Evolutionary conservation across 1,140 invertebrate species (phyloP), one percentile per base, ranked within the genome.

Genomic region (Drosophila ercepeae): DNA sequence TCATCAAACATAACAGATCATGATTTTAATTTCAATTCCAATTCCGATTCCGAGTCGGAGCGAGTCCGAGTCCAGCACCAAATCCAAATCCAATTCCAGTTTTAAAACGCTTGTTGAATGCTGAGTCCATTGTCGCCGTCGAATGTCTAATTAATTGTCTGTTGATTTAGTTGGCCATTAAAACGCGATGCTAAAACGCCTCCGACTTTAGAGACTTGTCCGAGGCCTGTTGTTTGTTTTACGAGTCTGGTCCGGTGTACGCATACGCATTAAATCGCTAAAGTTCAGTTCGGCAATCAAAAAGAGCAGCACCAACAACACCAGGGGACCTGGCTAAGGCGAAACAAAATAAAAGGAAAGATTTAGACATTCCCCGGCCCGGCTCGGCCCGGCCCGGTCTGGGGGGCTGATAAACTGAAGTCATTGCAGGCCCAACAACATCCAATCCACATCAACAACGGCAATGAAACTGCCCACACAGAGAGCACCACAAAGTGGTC

Each of bases 401-500:
- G 46, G 44, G 63, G 42, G 41, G 65, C 77, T 75, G 82, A 88
- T 82, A 88, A 88, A 88, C 73, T 74, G 75, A 74, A 88, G 73
- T 60, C 73, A 75, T 60, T 58, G 75, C 64, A 65, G 59, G 68
- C 61, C 29, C 63, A 52, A 51, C 71, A 75, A 67, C 71, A 75
- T 64, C 48, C 53, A 34, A 75, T 64, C 48, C 53, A 34, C 60
- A 74, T 55, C 64, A 69, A 50, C 61, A 78, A 78, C 76, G 61
- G 81, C 82, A 86, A 86, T 86, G 81, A 86, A 86, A 86, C 82
- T 88, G 82, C 82, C 82, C 82, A 86, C 82, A 86, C 82, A 86
- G 82, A 86, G 78, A 68, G 72, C 65, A 65, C 60, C 63, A 67
- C 63, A 67, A 67, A 67, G 63, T 67, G 63, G 63, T 59, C 55